phyloP scores from a whole-genome alignment of 2,113 vertebrate genomes.

The Physeter macrocephalus region DNA sequence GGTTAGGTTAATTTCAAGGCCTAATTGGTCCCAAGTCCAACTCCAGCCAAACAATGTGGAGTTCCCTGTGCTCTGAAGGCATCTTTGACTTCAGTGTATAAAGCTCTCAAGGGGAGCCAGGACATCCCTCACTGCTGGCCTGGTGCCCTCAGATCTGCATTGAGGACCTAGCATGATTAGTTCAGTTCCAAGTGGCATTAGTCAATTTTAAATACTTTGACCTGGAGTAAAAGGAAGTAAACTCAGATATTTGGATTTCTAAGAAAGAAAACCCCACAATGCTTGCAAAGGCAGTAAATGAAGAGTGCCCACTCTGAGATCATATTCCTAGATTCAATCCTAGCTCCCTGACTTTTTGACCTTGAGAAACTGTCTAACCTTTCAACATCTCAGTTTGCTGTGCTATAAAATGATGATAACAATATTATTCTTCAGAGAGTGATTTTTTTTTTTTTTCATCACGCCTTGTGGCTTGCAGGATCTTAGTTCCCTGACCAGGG shows the following conservation, averaged over 20 bases:
- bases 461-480: background rate
- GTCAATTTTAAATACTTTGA: background rate
- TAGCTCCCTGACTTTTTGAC: background rate
- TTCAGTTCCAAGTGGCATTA: background rate
- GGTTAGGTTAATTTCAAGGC: background rate
- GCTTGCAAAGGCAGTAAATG: background rate
- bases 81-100: background rate
- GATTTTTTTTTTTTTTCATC: background rate
- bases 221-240: background rate
- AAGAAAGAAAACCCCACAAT: background rate
- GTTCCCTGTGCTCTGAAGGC: background rate
- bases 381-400: background rate
- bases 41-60: background rate
- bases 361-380: background rate
- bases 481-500: background rate
- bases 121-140: background rate
- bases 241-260: background rate
- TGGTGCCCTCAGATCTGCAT: accelerated
- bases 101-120: background rate
- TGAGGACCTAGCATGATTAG: background rate
- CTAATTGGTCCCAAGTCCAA: background rate
- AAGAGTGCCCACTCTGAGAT: background rate
- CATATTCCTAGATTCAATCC: background rate
- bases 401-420: background rate
- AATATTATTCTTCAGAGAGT: background rate